Base-by-base conservation (phyloP, 2,888 invertebrate species). In the Leucania comma region DNA sequence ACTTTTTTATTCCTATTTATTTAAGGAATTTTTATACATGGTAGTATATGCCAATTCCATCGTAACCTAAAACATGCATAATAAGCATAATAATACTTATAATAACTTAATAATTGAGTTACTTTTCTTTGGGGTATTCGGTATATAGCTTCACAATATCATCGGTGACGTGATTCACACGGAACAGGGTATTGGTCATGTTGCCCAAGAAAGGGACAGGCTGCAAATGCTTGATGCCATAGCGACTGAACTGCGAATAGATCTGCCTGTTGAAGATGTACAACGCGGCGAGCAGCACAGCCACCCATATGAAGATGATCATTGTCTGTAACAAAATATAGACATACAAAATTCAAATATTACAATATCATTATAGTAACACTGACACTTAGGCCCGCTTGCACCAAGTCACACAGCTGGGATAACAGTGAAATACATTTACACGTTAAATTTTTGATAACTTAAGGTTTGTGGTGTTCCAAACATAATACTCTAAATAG, bases 51-150 rank as follows among this genome's bases (percentile, higher is more conserved):
- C n/a, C n/a, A n/a, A n/a, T n/a, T n/a, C n/a, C n/a, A n/a, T n/a
- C n/a, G n/a, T n/a, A n/a, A n/a, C n/a, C n/a, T n/a, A n/a, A n/a
- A n/a, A n/a, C n/a, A n/a, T n/a, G n/a, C n/a, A n/a, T n/a, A n/a
- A n/a, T n/a, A n/a, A n/a, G n/a, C n/a, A n/a, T n/a, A 29, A 29
- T 3, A 29, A 29, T 3, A 29, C 4, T 29, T 14, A 4, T 51
- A 51, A 22, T 51, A 54, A 8, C 2, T 6, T 1, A 1, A 29
- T 14, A 54, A 20, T 4, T 6, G 22, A 8, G 1, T 29, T 32
- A 93, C 93, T 88, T 90, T 73, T 93, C 91, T 22, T 87, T 80
- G 1, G 91, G 89, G 67, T 89, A 94, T 1, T 70, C 59, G 0
- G 83, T 71, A 60, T 93, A 93, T 1, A 83, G 51, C 1, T 75